A percentile compares a stretch with the other conserved stretches of the same genome.
Conservation (phyloP, 2,888 invertebrate species). For the Trypoxylon attenuatum region DNA sequence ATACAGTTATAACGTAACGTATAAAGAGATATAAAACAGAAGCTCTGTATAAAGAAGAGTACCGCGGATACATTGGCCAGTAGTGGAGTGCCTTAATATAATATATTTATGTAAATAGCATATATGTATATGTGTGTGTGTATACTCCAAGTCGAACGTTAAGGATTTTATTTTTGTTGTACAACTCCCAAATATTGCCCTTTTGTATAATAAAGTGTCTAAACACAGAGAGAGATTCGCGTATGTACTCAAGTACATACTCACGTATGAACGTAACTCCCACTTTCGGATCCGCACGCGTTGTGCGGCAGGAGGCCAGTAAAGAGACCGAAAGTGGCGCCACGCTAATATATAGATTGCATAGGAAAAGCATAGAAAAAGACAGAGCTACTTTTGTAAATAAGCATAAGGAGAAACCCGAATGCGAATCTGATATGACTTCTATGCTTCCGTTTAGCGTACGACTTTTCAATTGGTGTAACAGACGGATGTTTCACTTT, state of each 20-base stretch:
- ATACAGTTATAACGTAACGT: background rate
- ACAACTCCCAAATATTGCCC: slow-evolving; percentile 27
- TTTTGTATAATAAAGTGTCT: slow-evolving; percentile 20
- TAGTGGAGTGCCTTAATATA: slow-evolving; percentile 67
- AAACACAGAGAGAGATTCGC: too few species aligned
- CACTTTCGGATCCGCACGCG: slow-evolving; percentile 9
- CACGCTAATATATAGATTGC: slow-evolving; percentile 9
- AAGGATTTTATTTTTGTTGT: slow-evolving; percentile 10
- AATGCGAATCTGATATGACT: slow-evolving; percentile 41
- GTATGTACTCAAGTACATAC: too few species aligned
- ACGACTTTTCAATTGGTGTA: slow-evolving; percentile 38
- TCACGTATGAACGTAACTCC: slow-evolving; percentile 5
- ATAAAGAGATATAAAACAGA: slow-evolving; percentile 12
- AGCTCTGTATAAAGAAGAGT: slow-evolving; percentile 41
- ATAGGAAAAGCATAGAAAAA: too few species aligned
- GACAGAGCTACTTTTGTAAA: slow-evolving; percentile 27
- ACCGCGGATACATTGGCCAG: slow-evolving; percentile 66
- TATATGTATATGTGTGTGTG: slow-evolving; percentile 50
- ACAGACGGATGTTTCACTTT: slow-evolving; percentile 28
- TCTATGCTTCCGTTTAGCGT: slow-evolving; percentile 49
- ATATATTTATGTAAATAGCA: slow-evolving; percentile 58
- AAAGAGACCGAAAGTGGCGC: slow-evolving; percentile 12
- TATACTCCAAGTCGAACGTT: slow-evolving; percentile 30
- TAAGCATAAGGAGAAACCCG: slow-evolving; percentile 13
- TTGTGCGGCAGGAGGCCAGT: slow-evolving; percentile 37